Evolutionary conservation across 2,797 vertebrate species (phyloP), one percentile per base, ranked within the genome.

Genomic region (Chrosomus eos): DNA sequence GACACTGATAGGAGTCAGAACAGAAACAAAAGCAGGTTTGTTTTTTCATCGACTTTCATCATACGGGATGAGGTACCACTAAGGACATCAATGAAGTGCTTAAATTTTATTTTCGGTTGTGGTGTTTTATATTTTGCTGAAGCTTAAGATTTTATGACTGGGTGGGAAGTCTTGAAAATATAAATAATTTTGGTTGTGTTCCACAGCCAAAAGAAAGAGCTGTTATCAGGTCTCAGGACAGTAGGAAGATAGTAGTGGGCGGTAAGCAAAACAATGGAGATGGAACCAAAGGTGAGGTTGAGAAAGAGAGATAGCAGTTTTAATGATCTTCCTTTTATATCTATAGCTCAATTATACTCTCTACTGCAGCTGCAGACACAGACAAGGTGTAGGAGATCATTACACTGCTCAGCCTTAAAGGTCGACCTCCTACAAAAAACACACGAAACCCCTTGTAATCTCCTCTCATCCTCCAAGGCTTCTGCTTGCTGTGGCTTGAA

Each of bases 341-440:
- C 67, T 40, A 80, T 18, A 64, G 53, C 55, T 85, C 75, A 73
- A 72, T 85, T 85, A 84, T 84, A 53, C 43, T 72, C 76, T 85
- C 68, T 28, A 64, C 67, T 53, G 40, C 76, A 71, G 60, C 66
- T 40, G 2, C 53, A 79, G 83, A 71, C 38, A 62, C 66, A 80
- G 67, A 80, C 33, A 80, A 80, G 64, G 74, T 84, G 66, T 84
- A 84, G n/a, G 73, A 45, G 74, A 84, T 84, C 82, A 84, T 84
- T 77, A 78, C 74, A 45, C 36, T 4, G 9, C 64, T 45, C 81
- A 0, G 72, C n/a, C 51, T 53, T 64, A 80, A 72, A 85, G 68
- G 83, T 73, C 76, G n/a, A 80, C 55, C 55, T 80, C 43, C 14
- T 21, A 26, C 74, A 60, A 78, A 84, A 77, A 66, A 38, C 21